A percentile compares a stretch with the other conserved stretches of the same genome.
phyloP scores from a whole-genome alignment of 2,113 vertebrate species.

The Crotophaga sulcirostris region DNA sequence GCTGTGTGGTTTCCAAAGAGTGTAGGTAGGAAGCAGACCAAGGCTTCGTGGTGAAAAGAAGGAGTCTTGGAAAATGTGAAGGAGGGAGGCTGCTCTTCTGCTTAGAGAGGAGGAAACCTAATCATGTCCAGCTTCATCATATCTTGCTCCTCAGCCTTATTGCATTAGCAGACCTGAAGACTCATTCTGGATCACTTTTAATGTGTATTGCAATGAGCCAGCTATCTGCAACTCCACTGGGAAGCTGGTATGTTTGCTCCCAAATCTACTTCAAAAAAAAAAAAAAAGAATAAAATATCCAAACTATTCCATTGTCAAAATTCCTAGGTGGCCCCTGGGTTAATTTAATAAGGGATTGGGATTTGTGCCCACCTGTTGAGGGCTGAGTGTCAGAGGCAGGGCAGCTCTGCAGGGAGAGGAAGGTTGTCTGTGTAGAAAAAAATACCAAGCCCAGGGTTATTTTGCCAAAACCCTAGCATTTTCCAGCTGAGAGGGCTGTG shows the following conservation, averaged over 20 bases:
- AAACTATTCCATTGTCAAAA: background rate
- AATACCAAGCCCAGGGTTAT: rapidly evolving
- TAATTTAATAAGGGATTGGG: background rate
- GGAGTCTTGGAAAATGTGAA: background rate
- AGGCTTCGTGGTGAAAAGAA: background rate
- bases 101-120: background rate
- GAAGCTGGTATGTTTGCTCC: background rate
- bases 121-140: background rate
- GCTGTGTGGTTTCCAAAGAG: background rate
- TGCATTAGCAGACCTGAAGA: background rate
- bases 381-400: background rate
- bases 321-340: background rate
- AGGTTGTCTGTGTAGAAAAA: background rate
- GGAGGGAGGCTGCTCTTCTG: background rate
- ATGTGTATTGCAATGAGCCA: background rate
- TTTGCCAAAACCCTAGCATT: background rate
- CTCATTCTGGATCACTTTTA: background rate
- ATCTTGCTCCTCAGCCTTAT: background rate
- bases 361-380: background rate
- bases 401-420: background rate
- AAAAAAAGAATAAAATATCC: rapidly evolving
- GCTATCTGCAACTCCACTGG: background rate
- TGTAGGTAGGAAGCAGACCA: rapidly evolving
- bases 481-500: rapidly evolving
- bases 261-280: background rate